phyloP scores from a whole-genome alignment of 2,888 invertebrate species.

The Watsonalla binaria region DNA sequence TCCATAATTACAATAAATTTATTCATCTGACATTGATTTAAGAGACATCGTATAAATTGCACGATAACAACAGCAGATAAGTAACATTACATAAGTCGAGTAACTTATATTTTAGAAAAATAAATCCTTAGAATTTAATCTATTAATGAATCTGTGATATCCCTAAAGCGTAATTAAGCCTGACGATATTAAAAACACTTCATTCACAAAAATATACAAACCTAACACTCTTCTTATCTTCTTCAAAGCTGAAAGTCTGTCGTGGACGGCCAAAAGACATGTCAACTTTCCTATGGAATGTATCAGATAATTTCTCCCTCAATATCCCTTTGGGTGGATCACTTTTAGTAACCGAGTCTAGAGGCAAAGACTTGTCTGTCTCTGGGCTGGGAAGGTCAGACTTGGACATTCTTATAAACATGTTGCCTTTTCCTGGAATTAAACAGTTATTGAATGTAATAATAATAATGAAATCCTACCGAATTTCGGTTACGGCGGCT shows the following conservation, averaged over 20 bases:
- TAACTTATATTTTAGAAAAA: no score
- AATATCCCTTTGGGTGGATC: slow-evolving; percentile 80
- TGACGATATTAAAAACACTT: neutral
- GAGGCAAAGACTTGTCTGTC: slow-evolving; percentile 58
- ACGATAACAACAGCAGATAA: no score
- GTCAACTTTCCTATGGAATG: slow-evolving; percentile 47
- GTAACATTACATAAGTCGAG: no score
- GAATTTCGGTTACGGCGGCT: no score
- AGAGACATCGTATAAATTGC: no score
- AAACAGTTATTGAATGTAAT: no score
- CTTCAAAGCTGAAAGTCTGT: slow-evolving; percentile 78
- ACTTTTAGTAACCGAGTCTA: slow-evolving; percentile 64
- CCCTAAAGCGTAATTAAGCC: no score
- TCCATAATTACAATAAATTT: no score
- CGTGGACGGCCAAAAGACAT: slow-evolving; percentile 43
- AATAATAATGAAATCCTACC: no score
- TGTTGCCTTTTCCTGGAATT: slow-evolving; percentile 57
- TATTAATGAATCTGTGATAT: no score
- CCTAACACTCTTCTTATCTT: slow-evolving; percentile 86
- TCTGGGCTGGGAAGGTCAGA: slow-evolving; percentile 68
- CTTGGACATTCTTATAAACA: slow-evolving; percentile 59
- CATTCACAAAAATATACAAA: slow-evolving; percentile 15
- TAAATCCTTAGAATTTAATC: no score
- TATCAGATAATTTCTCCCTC: slow-evolving; percentile 75
- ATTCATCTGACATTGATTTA: no score